Evolutionary conservation across 2,113 vertebrate genomes (phyloP), one percentile per base, ranked within the genome.

Genomic region (Alces alces): DNA sequence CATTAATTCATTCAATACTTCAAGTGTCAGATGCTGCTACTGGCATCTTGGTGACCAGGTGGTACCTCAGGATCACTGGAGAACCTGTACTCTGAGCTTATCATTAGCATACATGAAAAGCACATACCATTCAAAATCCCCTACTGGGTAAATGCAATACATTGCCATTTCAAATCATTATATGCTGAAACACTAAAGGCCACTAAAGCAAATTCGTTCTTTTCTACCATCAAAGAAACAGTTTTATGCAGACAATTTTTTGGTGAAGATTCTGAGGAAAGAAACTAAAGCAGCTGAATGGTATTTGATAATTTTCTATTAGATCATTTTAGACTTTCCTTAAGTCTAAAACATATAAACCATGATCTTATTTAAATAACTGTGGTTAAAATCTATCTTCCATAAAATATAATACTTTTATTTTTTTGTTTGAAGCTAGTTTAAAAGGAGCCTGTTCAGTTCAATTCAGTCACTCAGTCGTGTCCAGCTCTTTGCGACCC

Each of bases 281-380:
- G 76, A 93, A 88, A 89, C 10, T n/a, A 64, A 89, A 89, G 43
- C 45, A 61, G 78, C 8, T 79, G 14, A 55, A 93, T n/a, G 66
- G 30, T 55, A 16, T 28, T 80, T 76, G 43, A 33, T 45, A 79
- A 89, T 30, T 85, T 87, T 80, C 43, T 28, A 55, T 3, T 84
- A 7, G 64, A 45, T 73, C 66, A 80, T 54, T 84, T 95, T 47
- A 57, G 23, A 91, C n/a, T 23, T 57, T 92, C 28, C 82, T 73
- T 87, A 36, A 80, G 27, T 96, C 60, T 96, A 79, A 87, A 60
- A 89, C 9, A 66, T 78, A 89, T 57, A 96, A 93, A 88, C 23
- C 19, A 9, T 50, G 79, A 86, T 36, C 33, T 86, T 66, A 79
- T 27, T 57, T 96, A 87, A 64, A 90, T 90, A 89, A 58, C 27